Base-by-base conservation (phyloP, 2,113 vertebrate species). In the Tichodroma muraria region DNA sequence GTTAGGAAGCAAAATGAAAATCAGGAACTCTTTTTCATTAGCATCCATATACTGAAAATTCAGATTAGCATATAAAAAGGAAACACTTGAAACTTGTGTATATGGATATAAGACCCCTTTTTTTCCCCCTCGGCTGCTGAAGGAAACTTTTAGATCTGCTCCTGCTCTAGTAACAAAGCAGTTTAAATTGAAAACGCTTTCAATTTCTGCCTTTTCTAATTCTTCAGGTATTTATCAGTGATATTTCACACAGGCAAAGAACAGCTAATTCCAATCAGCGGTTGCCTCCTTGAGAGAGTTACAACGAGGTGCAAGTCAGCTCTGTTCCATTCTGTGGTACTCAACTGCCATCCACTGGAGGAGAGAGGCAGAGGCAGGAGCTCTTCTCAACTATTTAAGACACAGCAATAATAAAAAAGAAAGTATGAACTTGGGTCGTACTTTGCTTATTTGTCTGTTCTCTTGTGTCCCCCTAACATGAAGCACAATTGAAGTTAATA, bases 261-360 rank as follows among this genome's bases (percentile, higher is more conserved):
- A 81, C 95, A 92, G 94, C 96, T 96, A 93, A 97, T 97, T 96
- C 54, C 95, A 95, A 90, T 89, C 96, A 85, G 59, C 35, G 52
- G 38, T 92, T 95, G 82, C 96, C 96, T 91, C 97, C 94, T 80
- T 90, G 66, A 95, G 92, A 86, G 88, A 15, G 56, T 53, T 71
- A 22, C 33, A 70, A 72, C 21, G 21, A 42, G 16, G 49, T 88
- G 73, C 77, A 69, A 54, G 8, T 18, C 15, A 3, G 45, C 50
- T 53, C 33, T 2, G 11, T 40, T 92, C 85, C 4, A 3, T 97
- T 95, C 20, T 92, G 3, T 94, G 98, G 96, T 96, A 78, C 97
- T 83, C 85, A 97, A 94, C 96, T 98, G 98, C 98, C 98, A 98
- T 98, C 98, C 98, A 90, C 97, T 98, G 98, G 98, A 72, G 27